phyloP scores from a whole-genome alignment of 2,888 invertebrate genomes.

The Ypsolopha scabrella region DNA sequence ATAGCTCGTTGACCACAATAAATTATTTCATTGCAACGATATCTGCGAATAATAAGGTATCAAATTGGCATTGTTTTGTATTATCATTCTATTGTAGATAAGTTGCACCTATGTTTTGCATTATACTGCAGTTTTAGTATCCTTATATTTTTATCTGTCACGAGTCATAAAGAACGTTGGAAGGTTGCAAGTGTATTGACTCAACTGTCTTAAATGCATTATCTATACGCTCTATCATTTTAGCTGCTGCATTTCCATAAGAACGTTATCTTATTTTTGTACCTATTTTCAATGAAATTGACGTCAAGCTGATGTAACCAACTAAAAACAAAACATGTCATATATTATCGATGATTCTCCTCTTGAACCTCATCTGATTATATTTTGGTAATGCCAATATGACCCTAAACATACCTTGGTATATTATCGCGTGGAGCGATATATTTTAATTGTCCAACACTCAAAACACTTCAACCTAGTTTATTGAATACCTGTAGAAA shows the following conservation, averaged over 20 bases:
- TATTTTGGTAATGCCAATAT: no score
- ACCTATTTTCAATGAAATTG: slow-evolving; percentile 13
- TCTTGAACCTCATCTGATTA: no score
- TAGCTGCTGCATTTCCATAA: slow-evolving; percentile 41
- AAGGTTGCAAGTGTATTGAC: slow-evolving; percentile 69
- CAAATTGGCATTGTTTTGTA: not conserved
- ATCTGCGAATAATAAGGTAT: not conserved
- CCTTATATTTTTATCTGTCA: slow-evolving; percentile 60
- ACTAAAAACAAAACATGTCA: slow-evolving; percentile 41
- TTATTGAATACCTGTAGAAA: no score
- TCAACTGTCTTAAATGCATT: slow-evolving; percentile 58
- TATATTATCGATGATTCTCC: slow-evolving; percentile 13
- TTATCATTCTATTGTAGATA: not conserved
- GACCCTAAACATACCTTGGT: no score
- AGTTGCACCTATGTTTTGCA: not conserved
- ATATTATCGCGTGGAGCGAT: no score
- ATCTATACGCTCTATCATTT: slow-evolving; percentile 51
- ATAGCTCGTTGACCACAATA: no score
- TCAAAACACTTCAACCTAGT: no score
- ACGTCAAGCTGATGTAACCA: slow-evolving; percentile 60
- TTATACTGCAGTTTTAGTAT: not conserved
- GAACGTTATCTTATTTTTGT: slow-evolving; percentile 4
- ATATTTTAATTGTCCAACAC: no score
- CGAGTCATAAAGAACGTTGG: slow-evolving; percentile 61
- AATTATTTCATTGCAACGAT: no score